A percentile compares a stretch with the other conserved stretches of the same genome.
Conservation (phyloP, 1,140 invertebrate species). For the Drosophila parabipectinata region DNA sequence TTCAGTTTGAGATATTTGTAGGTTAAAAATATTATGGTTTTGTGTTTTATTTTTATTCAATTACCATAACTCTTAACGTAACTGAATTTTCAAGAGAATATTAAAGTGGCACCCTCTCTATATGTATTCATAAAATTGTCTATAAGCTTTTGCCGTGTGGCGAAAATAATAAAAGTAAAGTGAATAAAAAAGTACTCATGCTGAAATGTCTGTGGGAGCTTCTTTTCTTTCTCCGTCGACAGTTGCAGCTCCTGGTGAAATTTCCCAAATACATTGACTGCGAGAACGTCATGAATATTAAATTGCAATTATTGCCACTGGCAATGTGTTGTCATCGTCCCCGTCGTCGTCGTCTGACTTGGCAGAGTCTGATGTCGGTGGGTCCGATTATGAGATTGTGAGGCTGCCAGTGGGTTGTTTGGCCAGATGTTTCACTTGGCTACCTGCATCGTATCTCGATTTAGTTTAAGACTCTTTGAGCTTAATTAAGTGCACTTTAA, state of each 20-base stretch:
- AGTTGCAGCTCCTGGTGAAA: slow-evolving; percentile 57
- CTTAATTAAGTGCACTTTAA: slow-evolving; percentile 72
- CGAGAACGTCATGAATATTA: slow-evolving; percentile 77
- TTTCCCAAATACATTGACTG: slow-evolving; percentile 77
- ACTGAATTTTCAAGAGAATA: no score
- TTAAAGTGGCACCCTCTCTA: no score
- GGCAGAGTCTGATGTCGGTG: slow-evolving; percentile 21
- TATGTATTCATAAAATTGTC: not conserved
- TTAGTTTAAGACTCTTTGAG: slow-evolving; percentile 34
- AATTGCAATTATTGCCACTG: slow-evolving; percentile 79
- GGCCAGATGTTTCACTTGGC: slow-evolving; percentile 17
- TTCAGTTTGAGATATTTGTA: not conserved
- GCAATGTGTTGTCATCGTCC: slow-evolving; percentile 52
- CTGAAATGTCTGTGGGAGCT: slow-evolving; percentile 10
- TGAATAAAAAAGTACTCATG: slow-evolving; percentile 37
- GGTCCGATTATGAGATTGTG: not conserved
- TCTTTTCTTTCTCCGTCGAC: slow-evolving; percentile 31
- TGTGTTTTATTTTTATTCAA: no score
- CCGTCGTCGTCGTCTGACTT: slow-evolving; percentile 16
- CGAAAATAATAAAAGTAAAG: slow-evolving; percentile 21
- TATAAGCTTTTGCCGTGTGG: slow-evolving; percentile 38
- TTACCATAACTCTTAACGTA: no score
- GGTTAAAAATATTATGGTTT: no score
- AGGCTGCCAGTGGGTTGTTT: slow-evolving; percentile 17
- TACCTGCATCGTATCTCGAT: slow-evolving; percentile 3